A percentile compares a stretch with the other conserved stretches of the same genome.
Evolutionary conservation across 2,797 vertebrate genomes (phyloP).

Genomic region (Miichthys miiuy): DNA sequence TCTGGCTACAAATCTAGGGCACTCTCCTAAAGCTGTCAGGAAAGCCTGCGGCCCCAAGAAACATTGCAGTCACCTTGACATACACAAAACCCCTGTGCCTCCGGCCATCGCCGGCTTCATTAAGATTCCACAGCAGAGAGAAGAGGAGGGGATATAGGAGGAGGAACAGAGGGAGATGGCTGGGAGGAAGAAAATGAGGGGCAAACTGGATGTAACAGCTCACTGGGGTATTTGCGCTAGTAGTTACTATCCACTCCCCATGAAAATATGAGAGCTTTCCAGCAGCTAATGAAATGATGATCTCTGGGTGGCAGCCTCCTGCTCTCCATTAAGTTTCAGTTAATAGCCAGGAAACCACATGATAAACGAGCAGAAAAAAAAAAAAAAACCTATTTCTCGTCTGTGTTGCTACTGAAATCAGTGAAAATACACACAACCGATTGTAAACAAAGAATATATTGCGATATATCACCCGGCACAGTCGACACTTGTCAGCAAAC

Average conservation of each 20-base stretch:
- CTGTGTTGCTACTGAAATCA: constrained; percentile 3
- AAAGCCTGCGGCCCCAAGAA: constrained; percentile 74
- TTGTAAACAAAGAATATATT: constrained; percentile 25
- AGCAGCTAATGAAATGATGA: constrained; percentile 79
- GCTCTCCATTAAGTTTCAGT: constrained; percentile 76
- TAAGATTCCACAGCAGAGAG: constrained; percentile 78
- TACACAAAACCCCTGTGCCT: constrained; percentile 79
- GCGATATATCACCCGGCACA: constrained; percentile 11
- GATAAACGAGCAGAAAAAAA: constrained; percentile 35
- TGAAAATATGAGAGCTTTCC: constrained; percentile 76
- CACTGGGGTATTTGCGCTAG: constrained; percentile 79
- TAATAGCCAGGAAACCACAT: constrained; percentile 70
- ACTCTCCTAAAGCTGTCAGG: constrained; percentile 86
- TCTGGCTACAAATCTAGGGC: constrained; percentile 84
- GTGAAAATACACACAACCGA: constrained; percentile 16
- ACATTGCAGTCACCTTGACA: constrained; percentile 86
- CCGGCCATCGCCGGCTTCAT: constrained; percentile 77
- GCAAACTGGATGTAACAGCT: constrained; percentile 72
- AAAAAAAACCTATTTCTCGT: not conserved
- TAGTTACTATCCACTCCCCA: constrained; percentile 80
- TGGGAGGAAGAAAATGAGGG: constrained; percentile 64
- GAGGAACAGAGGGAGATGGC: constrained; percentile 59
- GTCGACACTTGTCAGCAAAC: constrained; percentile 40
- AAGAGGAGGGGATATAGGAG: constrained; percentile 53
- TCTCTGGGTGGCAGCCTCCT: constrained; percentile 73